Conservation (phyloP, 2,797 vertebrate genomes). For the Antennarius maculatus region DNA sequence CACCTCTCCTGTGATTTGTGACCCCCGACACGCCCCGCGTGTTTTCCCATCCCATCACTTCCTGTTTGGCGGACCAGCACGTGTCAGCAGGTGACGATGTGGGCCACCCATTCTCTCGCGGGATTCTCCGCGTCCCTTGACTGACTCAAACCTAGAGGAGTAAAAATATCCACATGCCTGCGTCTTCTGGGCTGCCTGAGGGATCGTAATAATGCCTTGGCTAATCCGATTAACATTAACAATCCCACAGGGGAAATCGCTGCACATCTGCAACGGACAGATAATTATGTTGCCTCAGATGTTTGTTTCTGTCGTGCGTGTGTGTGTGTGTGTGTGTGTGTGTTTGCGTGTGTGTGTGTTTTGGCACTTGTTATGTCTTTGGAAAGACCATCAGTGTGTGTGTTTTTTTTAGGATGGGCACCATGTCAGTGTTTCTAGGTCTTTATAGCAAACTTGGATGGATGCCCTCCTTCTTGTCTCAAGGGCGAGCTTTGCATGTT, state of each 20-base stretch:
- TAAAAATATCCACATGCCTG: conserved; percentile 71
- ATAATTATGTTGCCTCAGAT: conserved; percentile 81
- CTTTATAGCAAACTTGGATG: conserved; percentile 43
- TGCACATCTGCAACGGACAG: conserved; percentile 79
- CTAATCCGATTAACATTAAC: conserved; percentile 85
- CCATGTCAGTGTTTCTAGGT: conserved; percentile 37
- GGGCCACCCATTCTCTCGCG: conserved; percentile 43
- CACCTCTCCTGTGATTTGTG: conserved; percentile 13
- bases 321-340: conserved; percentile 18
- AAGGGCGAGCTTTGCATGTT: conserved; percentile 36
- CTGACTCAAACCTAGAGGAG: conserved; percentile 67
- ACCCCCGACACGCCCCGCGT: conserved; percentile 11
- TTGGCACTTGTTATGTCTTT: conserved; percentile 49
- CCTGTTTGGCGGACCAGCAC: conserved; percentile 18
- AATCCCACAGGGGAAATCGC: conserved; percentile 77
- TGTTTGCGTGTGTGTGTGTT: conserved; percentile 40
- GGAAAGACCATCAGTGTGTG: conserved; percentile 46
- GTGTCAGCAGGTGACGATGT: conserved; percentile 41
- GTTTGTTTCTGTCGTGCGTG: conserved; percentile 59
- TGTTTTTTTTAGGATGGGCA: conserved; percentile 19
- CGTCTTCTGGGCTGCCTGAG: conserved; percentile 63
- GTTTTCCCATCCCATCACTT: conserved; percentile 35
- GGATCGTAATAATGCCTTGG: conserved; percentile 78
- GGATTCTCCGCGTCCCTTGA: conserved; percentile 52
- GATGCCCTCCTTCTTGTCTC: conserved; percentile 40